Evolutionary conservation across 2,797 vertebrate species (phyloP).

Genomic region (Manis javanica): DNA sequence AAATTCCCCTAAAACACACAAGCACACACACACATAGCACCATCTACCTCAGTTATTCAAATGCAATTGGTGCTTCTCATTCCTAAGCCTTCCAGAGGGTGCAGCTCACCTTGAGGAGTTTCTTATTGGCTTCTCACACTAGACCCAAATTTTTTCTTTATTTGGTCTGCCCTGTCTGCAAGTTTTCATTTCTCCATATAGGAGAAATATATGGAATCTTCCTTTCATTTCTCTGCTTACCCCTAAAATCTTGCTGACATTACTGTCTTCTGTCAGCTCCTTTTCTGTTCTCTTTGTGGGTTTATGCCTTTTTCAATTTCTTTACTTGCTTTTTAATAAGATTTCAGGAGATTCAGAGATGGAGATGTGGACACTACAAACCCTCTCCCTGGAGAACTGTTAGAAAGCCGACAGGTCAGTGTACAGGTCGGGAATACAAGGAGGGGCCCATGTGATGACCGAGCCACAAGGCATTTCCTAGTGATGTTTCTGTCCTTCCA

Average conservation of each 20-base stretch:
- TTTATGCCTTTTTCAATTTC: background rate
- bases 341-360: background rate
- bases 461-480: background rate
- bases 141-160: background rate
- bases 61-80: background rate
- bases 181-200: background rate
- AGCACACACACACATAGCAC: background rate
- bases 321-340: background rate
- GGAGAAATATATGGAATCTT: too few relatives aligned
- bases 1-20: background rate
- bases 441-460: background rate
- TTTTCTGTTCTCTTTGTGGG: background rate
- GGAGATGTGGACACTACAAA: background rate
- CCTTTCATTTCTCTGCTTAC: background rate
- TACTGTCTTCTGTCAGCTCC: background rate
- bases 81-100: background rate
- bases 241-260: background rate
- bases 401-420: background rate
- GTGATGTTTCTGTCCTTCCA: too few relatives aligned
- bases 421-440: background rate
- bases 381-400: background rate
- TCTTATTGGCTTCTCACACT: background rate
- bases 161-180: fast-evolving
- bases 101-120: background rate
- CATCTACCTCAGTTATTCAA: background rate